Evolutionary conservation across 2,797 vertebrate species (phyloP).

Genomic region (Yasuhikotakia modesta): DNA sequence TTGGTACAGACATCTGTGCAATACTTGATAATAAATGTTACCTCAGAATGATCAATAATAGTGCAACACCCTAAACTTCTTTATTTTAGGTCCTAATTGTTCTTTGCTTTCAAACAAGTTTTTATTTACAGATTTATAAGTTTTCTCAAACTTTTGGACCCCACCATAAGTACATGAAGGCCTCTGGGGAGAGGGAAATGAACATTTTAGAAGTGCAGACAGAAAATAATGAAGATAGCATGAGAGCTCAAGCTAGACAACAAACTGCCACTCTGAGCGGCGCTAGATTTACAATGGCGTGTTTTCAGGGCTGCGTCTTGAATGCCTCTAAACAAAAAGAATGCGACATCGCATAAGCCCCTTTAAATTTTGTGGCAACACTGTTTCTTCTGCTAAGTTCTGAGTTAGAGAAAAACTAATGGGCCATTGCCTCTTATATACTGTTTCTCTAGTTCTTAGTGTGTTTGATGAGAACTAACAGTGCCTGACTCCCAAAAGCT

Average conservation of each 20-base stretch:
- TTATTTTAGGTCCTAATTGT: not conserved
- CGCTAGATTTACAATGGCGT: conserved; percentile 41
- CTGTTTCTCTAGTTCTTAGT: not conserved
- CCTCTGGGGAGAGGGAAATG: not conserved
- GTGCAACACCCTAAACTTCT: not conserved
- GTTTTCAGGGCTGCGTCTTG: conserved; percentile 50
- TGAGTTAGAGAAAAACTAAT: not conserved
- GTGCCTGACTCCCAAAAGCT: conserved; percentile 8
- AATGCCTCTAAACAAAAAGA: conserved; percentile 36
- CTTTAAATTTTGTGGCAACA: not conserved
- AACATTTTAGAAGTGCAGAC: not conserved
- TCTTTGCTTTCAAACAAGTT: not conserved
- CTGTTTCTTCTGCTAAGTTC: not conserved
- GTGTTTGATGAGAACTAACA: not conserved
- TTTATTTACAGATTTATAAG: not conserved
- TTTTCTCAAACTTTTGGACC: conserved; percentile 23
- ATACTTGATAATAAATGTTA: not conserved
- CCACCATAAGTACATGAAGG: conserved; percentile 7
- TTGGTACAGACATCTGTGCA: not conserved
- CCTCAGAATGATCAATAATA: not conserved
- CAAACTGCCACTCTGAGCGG: conserved; percentile 9
- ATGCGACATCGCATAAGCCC: conserved; percentile 43
- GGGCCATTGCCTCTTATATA: not conserved
- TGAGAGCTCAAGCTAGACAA: conserved; percentile 22
- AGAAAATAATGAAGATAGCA: not conserved